Evolutionary conservation across 2,113 vertebrate genomes (phyloP), one percentile per base, ranked within the genome.

Genomic region (Pituophis catenifer): DNA sequence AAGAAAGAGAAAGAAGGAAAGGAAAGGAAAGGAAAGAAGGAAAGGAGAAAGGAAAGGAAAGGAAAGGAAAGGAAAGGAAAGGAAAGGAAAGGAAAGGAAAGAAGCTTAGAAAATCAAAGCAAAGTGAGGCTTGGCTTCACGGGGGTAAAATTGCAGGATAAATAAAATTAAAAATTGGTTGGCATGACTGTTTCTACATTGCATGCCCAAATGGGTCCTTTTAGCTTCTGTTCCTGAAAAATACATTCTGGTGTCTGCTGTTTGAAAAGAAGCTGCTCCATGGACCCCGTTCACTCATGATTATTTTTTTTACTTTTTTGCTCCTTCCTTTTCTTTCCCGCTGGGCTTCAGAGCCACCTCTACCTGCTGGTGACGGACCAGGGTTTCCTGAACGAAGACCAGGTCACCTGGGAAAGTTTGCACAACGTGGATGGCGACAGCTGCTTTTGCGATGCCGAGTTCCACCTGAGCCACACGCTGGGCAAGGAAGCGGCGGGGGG

Each of bases 321-420:
- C 15, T 38, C 1, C 1, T 1, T 3, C 17, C 8, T 8, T 19
- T 8, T 19, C 33, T 75, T 19, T 2, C 13, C 70, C 0, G 15
- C 33, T 38, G 17, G 1, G 62, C 4, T 0, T 0, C 97, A 99
- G 99, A 98, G 98, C 29, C 98, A 99, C 97, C 97, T 99, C 29
- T 99, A 99, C 97, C 97, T 99, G 59, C 96, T 99, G 97, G 99
- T 99, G 96, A 99, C 99, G 0, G 99, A 99, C 95, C 99, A 99
- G 97, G 99, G 99, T 89, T 99, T 98, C 97, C 98, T 99, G 55
- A 98, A 98, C 94, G 99, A 99, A 97, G 98, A 98, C 92, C 86
- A 96, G 0, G 92, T 99, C 96, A 98, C 98, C 15, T 99, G 99
- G 99, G 99, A 99, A 95, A 99, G 98, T 92, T 98, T 99, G 3